Percentiles rank a stretch among this genome's conserved stretches.
Evolutionary conservation across 2,888 invertebrate species (phyloP).

Genomic region (Bursaphelenchus okinawaensis): DNA sequence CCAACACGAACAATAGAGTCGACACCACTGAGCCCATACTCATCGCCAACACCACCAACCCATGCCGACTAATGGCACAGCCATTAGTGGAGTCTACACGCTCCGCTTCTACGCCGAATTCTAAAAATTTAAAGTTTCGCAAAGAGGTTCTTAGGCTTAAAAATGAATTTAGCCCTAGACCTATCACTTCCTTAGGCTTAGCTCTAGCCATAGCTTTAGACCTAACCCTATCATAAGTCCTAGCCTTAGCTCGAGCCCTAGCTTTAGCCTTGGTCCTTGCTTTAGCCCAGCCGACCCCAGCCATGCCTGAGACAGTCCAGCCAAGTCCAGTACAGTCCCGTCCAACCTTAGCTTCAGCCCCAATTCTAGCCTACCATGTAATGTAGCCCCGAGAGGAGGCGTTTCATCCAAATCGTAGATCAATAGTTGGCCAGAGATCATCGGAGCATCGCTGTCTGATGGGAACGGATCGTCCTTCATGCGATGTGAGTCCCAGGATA

Average conservation of each 20-base stretch:
- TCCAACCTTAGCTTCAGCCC: too few relatives aligned
- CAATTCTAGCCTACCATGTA: too few relatives aligned
- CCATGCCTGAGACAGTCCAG: too few relatives aligned
- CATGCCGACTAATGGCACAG: constrained; percentile 40
- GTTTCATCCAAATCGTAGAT: constrained; percentile 57
- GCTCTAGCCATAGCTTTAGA: too few relatives aligned
- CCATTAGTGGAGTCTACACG: not conserved
- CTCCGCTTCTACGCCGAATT: not conserved
- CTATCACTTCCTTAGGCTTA: too few relatives aligned
- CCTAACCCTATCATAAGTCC: too few relatives aligned
- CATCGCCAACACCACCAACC: constrained; percentile 34
- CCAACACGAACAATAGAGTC: constrained; percentile 25
- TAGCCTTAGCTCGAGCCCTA: too few relatives aligned
- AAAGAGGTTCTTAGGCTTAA: not conserved
- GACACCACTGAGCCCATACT: constrained; percentile 24
- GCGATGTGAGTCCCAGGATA: constrained; percentile 46
- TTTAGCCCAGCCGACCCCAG: too few relatives aligned
- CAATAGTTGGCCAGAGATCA: constrained; percentile 55
- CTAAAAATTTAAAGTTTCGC: not conserved
- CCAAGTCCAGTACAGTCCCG: too few relatives aligned
- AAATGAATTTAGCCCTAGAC: too few relatives aligned
- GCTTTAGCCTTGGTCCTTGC: too few relatives aligned
- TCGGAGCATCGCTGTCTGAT: constrained; percentile 30
- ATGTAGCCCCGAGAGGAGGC: constrained; percentile 34
- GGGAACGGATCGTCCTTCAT: constrained; percentile 37